These are phyloP conservation scores for Gadus macrocephalus DNA, from an alignment of 2,113 vertebrate species.

Conservation along the genomic window DNA sequence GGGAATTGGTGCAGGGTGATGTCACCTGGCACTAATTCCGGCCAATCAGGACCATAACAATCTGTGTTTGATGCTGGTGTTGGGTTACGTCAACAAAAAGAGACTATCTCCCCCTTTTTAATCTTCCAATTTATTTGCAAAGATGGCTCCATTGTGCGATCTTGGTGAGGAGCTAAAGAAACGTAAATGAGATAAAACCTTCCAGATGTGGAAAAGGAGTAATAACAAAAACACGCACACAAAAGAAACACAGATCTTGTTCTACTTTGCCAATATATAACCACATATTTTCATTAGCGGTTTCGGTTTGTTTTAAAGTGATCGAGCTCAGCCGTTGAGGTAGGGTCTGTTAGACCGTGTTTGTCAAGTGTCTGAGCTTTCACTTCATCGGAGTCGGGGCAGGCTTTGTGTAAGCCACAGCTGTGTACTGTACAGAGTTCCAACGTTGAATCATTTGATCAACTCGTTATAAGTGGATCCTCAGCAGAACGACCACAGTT, in stretches of 20 bases:
- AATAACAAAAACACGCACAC: slow-evolving; percentile 5
- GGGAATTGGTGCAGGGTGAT: too few relatives aligned
- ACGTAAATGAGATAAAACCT: background rate
- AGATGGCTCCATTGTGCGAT: background rate
- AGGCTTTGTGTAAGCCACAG: slow-evolving; percentile 26
- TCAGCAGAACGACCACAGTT: slow-evolving; percentile 3
- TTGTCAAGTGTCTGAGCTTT: background rate
- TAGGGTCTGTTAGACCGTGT: background rate
- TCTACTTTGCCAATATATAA: slow-evolving; percentile 4
- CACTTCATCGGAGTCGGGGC: slow-evolving; percentile 34
- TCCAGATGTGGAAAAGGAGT: slow-evolving; percentile 1
- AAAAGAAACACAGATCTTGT: background rate
- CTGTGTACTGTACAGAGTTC: slow-evolving; percentile 33
- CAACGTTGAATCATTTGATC: slow-evolving; percentile 33
- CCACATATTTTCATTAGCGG: slow-evolving; percentile 42
- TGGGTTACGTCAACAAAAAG: too few relatives aligned
- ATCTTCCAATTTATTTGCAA: background rate
- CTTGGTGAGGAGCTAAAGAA: background rate
- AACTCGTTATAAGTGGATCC: slow-evolving; percentile 26
- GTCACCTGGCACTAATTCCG: too few relatives aligned
- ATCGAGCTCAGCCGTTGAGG: background rate
- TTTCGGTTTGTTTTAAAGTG: slow-evolving; percentile 33
- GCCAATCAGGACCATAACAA: too few relatives aligned
- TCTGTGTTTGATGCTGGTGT: too few relatives aligned
- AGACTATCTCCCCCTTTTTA: background rate